Percentiles rank a stretch among this genome's conserved stretches.
phyloP scores from a whole-genome alignment of 2,113 vertebrate genomes.

The Periophthalmus modestus region DNA sequence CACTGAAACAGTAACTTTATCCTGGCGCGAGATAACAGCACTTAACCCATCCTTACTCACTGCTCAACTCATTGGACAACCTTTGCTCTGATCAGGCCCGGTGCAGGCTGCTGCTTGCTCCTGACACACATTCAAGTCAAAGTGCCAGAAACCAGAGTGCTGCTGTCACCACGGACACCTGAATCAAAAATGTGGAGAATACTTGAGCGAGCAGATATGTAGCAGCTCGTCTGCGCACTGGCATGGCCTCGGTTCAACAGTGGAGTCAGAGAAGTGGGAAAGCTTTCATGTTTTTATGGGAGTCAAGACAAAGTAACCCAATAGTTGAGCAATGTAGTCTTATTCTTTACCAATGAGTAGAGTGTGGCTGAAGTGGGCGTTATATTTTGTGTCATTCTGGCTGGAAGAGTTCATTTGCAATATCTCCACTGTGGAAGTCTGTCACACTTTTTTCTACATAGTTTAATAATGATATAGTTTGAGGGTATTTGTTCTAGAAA shows the following conservation, averaged over 20 bases:
- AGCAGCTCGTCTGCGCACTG: slow-evolving; percentile 48
- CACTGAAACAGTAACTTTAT: slow-evolving; percentile 40
- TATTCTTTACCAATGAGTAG: not conserved
- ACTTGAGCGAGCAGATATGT: slow-evolving; percentile 57
- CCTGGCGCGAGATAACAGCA: slow-evolving; percentile 46
- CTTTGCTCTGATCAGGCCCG: slow-evolving; percentile 54
- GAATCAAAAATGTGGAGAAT: slow-evolving; percentile 63
- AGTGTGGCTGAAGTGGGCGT: not conserved
- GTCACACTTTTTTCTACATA: too few species aligned
- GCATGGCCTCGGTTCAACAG: slow-evolving; percentile 43
- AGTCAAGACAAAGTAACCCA: not conserved
- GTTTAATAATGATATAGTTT: too few species aligned
- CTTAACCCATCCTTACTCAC: slow-evolving; percentile 50
- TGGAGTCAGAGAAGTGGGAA: slow-evolving; percentile 53
- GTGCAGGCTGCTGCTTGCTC: slow-evolving; percentile 67
- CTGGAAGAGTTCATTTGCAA: not conserved
- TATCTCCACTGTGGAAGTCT: too few species aligned
- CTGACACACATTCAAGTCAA: slow-evolving; percentile 44
- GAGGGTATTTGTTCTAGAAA: too few species aligned
- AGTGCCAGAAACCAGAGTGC: slow-evolving; percentile 54
- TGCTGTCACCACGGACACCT: slow-evolving; percentile 64
- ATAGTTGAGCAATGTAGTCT: not conserved
- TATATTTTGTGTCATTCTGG: not conserved
- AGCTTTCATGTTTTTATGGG: not conserved
- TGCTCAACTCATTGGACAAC: slow-evolving; percentile 53